Conservation (phyloP, 1,140 invertebrate genomes). For the Potamilus streckersoni region DNA sequence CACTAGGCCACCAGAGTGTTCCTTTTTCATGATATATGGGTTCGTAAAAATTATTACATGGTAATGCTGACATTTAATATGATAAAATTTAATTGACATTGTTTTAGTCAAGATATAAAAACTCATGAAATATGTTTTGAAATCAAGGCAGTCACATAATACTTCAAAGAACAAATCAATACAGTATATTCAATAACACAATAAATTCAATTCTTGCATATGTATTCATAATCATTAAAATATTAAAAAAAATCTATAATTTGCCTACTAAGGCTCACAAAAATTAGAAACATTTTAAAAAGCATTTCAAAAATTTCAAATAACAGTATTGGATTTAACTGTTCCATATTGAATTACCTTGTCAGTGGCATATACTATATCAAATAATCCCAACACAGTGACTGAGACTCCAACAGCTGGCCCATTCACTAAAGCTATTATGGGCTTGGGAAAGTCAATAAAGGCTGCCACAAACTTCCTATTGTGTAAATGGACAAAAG, state of each 20-base stretch:
- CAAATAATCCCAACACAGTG: constrained; percentile 86
- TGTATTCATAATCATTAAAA: neutral
- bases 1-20: too few relatives aligned
- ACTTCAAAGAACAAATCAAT: too few relatives aligned
- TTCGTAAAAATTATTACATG: too few relatives aligned
- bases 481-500: neutral
- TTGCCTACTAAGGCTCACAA: neutral
- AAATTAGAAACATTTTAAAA: neutral
- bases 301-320: neutral
- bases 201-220: neutral
- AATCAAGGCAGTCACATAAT: too few relatives aligned
- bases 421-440: constrained; percentile 92
- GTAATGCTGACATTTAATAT: too few relatives aligned
- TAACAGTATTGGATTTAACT: neutral
- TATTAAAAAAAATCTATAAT: neutral
- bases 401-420: constrained; percentile 92
- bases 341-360: constrained; percentile 51
- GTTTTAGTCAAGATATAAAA: too few relatives aligned
- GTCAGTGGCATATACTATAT: constrained; percentile 89
- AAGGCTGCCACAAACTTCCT: constrained; percentile 81
- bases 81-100: too few relatives aligned
- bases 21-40: too few relatives aligned
- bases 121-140: too few relatives aligned
- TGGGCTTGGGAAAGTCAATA: constrained; percentile 89
- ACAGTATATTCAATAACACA: too few relatives aligned